Evolutionary conservation across 2,797 vertebrate genomes (phyloP), one percentile per base, ranked within the genome.

Genomic region (Astyanax mexicanus): DNA sequence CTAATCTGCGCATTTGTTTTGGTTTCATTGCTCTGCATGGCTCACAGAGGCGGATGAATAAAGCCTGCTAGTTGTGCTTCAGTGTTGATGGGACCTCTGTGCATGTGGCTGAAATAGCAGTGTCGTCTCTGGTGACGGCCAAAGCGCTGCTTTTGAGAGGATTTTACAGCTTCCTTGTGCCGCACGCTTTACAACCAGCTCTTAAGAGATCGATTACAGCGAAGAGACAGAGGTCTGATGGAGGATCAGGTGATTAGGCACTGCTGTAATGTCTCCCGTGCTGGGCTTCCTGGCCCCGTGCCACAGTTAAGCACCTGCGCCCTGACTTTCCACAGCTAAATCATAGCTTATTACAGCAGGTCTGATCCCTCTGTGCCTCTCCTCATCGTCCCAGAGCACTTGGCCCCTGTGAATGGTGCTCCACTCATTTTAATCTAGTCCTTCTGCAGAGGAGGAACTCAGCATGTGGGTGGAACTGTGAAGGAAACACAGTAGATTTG

Each of bases 291-390:
- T 68, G 64, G 66, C 44, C 49, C 44, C 2, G 5, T 21, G 35
- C 74, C 74, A 61, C 1, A 15, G 3, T 38, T 27, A 23, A 32
- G 42, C 74, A 69, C 74, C 74, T 69, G 66, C 67, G 66, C 19
- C 54, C 65, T 35, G 77, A 68, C 55, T 37, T 61, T 61, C 23
- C n/a, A 68, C 45, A 4, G 10, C 27, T 61, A 42, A 72, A 49
- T n/a, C 29, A 62, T 17, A 12, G 42, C 71, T 69, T 68, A 62
- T 69, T 68, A 52, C 44, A 52, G 52, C 11, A 7, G 17, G 23
- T 75, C 32, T 65, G 23, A 19, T 55, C 64, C 44, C 42, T 69
- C 66, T 61, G 55, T 21, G 27, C 17, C 54, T 35, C 66, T 45
- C 32, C 45, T 75, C 35, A 27, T 35, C 74, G 51, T 69, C 65